phyloP scores from a whole-genome alignment of 2,113 vertebrate species.

The Hemicordylus capensis region DNA sequence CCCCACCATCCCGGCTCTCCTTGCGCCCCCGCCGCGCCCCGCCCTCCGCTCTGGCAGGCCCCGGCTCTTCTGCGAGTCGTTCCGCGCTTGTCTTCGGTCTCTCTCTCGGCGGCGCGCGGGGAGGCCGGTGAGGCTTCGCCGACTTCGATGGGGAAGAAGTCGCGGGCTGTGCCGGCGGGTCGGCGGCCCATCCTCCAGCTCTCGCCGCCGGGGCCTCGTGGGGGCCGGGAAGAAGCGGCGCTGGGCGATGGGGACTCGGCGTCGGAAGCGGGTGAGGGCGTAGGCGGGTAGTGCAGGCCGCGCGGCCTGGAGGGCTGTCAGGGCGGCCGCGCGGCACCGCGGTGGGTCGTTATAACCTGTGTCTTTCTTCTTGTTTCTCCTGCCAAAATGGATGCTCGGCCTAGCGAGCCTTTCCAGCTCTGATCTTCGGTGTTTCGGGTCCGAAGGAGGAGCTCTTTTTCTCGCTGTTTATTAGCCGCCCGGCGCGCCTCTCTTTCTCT shows the following conservation, averaged over 20 bases:
- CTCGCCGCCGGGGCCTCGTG: slow-evolving; percentile 84
- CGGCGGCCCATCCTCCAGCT: slow-evolving; percentile 93
- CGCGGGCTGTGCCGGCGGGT: slow-evolving; percentile 80
- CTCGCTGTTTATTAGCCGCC: too few species aligned
- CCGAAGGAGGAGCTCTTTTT: not conserved
- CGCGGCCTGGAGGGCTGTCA: not conserved
- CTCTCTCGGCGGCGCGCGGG: not conserved
- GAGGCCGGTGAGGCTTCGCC: not conserved
- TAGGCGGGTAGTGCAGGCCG: slow-evolving; percentile 17
- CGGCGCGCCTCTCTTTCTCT: too few species aligned
- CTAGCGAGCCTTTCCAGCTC: not conserved
- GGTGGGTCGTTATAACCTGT: slow-evolving; percentile 11
- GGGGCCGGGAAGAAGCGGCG: slow-evolving; percentile 76
- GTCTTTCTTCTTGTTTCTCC: not conserved
- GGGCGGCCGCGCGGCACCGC: not conserved
- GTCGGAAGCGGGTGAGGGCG: slow-evolving; percentile 80
- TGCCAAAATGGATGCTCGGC: too few species aligned
- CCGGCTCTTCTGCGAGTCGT: not conserved
- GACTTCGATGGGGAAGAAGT: slow-evolving; percentile 82
- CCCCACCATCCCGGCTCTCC: not conserved
- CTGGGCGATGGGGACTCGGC: slow-evolving; percentile 51
- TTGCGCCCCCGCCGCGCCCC: not conserved
- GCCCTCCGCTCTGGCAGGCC: slow-evolving; percentile 2
- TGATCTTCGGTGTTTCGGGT: too few species aligned
- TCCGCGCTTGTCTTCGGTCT: too few species aligned